phyloP scores from a whole-genome alignment of 1,140 invertebrate species.

The Drosophila carrolli region DNA sequence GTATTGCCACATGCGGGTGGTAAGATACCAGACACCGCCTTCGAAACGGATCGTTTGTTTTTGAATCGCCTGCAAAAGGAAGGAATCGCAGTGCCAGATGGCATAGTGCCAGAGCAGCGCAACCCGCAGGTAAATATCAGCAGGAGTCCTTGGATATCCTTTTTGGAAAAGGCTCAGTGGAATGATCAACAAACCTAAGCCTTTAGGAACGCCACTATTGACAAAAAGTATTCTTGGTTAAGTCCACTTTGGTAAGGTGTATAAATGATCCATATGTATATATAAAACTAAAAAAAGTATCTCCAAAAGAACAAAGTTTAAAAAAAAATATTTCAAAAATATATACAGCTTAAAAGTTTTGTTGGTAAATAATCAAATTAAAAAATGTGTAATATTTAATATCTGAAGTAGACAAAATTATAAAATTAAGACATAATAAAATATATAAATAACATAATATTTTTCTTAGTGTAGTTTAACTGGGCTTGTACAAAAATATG shows the following conservation, averaged over 20 bases:
- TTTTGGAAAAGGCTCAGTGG: neutral
- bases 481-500: no score
- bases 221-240: neutral
- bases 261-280: no score
- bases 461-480: neutral
- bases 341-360: no score
- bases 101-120: constrained; percentile 86
- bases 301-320: no score
- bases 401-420: no score
- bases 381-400: no score
- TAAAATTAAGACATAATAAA: no score
- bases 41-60: constrained; percentile 87
- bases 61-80: constrained; percentile 88
- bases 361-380: no score
- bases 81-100: constrained; percentile 87
- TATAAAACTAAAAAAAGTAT: no score
- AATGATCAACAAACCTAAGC: no score
- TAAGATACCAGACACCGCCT: constrained; percentile 88
- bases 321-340: neutral
- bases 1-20: constrained; percentile 87
- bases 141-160: neutral
- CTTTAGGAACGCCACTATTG: neutral
- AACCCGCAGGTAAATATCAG: constrained; percentile 71
- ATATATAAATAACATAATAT: neutral
- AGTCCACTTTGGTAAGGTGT: no score